Conservation (phyloP, 2,888 invertebrate species). For the Diarsia brunnea region DNA sequence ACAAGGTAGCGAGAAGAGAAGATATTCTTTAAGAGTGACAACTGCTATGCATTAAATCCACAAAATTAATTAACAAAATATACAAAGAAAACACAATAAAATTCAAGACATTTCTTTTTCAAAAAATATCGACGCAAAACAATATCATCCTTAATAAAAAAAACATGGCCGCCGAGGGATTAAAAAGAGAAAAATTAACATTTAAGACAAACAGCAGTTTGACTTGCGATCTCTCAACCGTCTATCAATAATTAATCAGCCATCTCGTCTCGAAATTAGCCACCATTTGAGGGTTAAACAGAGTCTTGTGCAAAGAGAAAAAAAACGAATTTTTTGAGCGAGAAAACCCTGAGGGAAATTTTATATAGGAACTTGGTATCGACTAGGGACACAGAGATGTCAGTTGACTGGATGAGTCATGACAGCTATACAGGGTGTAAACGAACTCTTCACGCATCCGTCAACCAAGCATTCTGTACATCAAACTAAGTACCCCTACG, state of each 20-base stretch:
- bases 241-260: constrained; percentile 89
- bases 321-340: constrained; percentile 77
- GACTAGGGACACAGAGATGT: constrained; percentile 72
- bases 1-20: too few species aligned
- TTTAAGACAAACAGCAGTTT: constrained; percentile 85
- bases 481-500: too few species aligned
- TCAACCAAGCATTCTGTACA: too few species aligned
- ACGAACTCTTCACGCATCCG: too few species aligned
- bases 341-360: constrained; percentile 87
- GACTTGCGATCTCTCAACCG: constrained; percentile 80
- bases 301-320: constrained; percentile 79
- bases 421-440: too few species aligned
- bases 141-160: constrained; percentile 80
- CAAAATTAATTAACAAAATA: background rate
- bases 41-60: too few species aligned
- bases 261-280: constrained; percentile 88
- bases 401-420: constrained; percentile 67
- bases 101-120: constrained; percentile 14
- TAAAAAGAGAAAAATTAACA: constrained; percentile 84
- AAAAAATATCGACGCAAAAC: constrained; percentile 65
- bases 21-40: too few species aligned
- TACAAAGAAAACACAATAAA: background rate
- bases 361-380: constrained; percentile 86
- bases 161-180: constrained; percentile 78
- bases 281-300: constrained; percentile 87